phyloP scores from a whole-genome alignment of 1,140 invertebrate genomes.

The Arion vulgaris region DNA sequence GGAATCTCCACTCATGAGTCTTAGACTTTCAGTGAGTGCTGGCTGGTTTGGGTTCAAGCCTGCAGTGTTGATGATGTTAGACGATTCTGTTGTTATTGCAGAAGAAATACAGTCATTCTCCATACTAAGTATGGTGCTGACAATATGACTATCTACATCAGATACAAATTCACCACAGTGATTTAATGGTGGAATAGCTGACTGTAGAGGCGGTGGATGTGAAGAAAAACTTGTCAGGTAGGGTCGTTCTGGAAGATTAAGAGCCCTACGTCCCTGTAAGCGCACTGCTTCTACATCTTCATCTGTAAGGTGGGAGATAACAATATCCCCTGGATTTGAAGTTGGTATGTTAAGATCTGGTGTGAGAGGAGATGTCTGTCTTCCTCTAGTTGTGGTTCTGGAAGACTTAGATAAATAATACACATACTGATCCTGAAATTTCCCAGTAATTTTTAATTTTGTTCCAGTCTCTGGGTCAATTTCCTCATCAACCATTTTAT shows the following conservation, averaged over 20 bases:
- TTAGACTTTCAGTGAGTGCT: constrained; percentile 44
- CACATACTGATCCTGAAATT: constrained; percentile 67
- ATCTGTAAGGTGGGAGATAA: constrained; percentile 67
- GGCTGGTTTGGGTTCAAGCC: constrained; percentile 45
- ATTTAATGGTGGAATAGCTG: background rate
- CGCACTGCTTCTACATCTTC: constrained; percentile 64
- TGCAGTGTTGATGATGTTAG: constrained; percentile 34
- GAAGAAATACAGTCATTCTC: constrained; percentile 58
- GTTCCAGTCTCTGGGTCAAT: constrained; percentile 56
- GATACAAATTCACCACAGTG: constrained; percentile 38
- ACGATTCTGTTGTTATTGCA: constrained; percentile 22
- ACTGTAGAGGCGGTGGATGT: constrained; percentile 1
- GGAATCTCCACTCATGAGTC: constrained; percentile 49
- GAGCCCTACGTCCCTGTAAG: constrained; percentile 35
- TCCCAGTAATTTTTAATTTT: constrained; percentile 68
- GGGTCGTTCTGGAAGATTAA: constrained; percentile 36
- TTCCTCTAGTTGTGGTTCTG: constrained; percentile 54
- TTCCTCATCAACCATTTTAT: constrained; percentile 53
- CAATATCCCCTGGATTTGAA: constrained; percentile 64
- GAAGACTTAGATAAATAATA: constrained; percentile 66
- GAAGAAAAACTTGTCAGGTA: background rate
- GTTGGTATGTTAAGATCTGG: constrained; percentile 53
- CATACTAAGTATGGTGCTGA: constrained; percentile 67
- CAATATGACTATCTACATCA: constrained; percentile 64
- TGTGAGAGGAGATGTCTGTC: constrained; percentile 42